Percentiles rank a stretch among this genome's conserved stretches.
Evolutionary conservation across 2,113 vertebrate genomes (phyloP).

Genomic region (Hemichromis elongatus): DNA sequence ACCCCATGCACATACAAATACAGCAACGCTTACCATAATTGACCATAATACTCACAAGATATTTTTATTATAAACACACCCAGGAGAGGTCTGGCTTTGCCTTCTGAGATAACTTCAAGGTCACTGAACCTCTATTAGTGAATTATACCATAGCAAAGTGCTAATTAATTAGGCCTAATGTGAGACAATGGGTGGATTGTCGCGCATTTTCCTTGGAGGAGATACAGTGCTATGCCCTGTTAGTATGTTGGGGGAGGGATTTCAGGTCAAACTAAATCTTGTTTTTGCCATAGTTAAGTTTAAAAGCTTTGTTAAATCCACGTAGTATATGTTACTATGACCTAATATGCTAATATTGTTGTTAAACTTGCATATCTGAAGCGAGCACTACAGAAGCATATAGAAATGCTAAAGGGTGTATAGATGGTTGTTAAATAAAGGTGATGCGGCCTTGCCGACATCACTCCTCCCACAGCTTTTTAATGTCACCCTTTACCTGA

Average conservation of each 20-base stretch:
- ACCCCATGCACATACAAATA: neutral
- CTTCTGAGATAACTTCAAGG: conserved; percentile 55
- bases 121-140: conserved; percentile 38
- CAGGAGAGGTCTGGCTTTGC: conserved; percentile 6
- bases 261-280: conserved; percentile 6
- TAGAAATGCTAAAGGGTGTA: neutral
- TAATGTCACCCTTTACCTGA: neutral
- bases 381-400: neutral
- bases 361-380: neutral
- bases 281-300: neutral
- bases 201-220: neutral
- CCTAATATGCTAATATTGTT: neutral
- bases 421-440: neutral
- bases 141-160: conserved; percentile 36
- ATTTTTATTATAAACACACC: conserved; percentile 2
- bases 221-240: neutral
- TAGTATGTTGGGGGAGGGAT: neutral
- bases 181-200: conserved; percentile 38
- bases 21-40: neutral
- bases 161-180: conserved; percentile 62
- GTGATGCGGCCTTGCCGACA: neutral
- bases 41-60: neutral
- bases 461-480: neutral
- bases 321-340: neutral
- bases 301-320: neutral